phyloP scores from a whole-genome alignment of 2,113 vertebrate species.

The Psilopsiagon aurifrons region DNA sequence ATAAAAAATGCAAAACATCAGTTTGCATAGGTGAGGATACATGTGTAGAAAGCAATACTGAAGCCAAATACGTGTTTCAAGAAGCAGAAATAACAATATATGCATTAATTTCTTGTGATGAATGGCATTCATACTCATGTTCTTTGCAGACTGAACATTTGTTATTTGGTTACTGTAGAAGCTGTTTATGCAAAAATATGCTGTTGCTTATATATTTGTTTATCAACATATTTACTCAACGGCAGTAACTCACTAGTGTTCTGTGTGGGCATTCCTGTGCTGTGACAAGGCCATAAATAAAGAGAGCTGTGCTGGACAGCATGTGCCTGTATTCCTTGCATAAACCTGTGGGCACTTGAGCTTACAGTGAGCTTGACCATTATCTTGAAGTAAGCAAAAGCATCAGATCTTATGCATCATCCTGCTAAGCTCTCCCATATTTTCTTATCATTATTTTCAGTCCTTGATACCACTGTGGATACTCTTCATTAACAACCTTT shows the following conservation, averaged over 20 bases:
- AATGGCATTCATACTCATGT: not conserved
- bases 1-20: not conserved
- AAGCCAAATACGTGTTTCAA: not conserved
- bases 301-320: not conserved
- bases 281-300: not conserved
- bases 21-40: not conserved
- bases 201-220: not conserved
- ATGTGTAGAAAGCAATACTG: not conserved
- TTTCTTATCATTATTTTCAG: not conserved
- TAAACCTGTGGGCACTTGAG: not conserved
- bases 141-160: conserved; percentile 5
- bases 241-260: not conserved
- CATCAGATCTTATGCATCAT: not conserved
- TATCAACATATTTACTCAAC: not conserved
- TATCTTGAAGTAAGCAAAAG: not conserved
- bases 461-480: not conserved
- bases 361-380: not conserved
- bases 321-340: not conserved
- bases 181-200: not conserved
- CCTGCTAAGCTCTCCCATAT: not conserved
- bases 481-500: not conserved
- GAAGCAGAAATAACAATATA: not conserved
- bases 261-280: not conserved
- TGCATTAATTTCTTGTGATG: not conserved
- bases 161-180: not conserved